Conservation (phyloP, 2,797 vertebrate species). For the Hydrophis major region DNA sequence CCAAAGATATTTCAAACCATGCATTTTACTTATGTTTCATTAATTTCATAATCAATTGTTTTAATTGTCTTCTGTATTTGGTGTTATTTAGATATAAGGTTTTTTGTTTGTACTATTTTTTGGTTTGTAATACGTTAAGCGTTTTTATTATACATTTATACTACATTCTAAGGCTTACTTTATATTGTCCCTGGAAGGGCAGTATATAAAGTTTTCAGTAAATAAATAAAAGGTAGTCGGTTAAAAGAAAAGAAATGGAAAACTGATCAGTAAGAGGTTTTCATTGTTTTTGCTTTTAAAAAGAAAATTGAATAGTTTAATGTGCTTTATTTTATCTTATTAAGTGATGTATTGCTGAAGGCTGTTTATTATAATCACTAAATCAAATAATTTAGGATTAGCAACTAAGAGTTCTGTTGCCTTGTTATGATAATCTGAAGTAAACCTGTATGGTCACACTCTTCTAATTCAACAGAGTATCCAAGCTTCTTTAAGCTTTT, state of each 20-base stretch:
- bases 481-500: constrained; percentile 19
- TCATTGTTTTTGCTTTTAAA: neutral
- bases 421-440: constrained; percentile 32
- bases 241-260: neutral
- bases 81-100: neutral
- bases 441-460: constrained; percentile 29
- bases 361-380: constrained; percentile 18
- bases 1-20: neutral
- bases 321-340: neutral
- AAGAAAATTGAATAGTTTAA: constrained; percentile 4
- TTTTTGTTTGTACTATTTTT: neutral
- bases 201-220: neutral
- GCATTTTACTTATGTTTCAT: neutral
- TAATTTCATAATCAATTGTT: neutral
- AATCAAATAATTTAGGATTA: neutral
- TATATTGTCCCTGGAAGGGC: neutral
- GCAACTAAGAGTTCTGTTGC: neutral
- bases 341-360: neutral
- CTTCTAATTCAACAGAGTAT: constrained; percentile 30
- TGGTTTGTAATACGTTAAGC: neutral
- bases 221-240: neutral
- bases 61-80: neutral
- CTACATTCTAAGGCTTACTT: neutral
- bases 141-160: neutral
- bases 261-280: neutral